Evolutionary conservation across 1,140 invertebrate genomes (phyloP), one percentile per base, ranked within the genome.

Genomic region (Drosophila nigromelanica): DNA sequence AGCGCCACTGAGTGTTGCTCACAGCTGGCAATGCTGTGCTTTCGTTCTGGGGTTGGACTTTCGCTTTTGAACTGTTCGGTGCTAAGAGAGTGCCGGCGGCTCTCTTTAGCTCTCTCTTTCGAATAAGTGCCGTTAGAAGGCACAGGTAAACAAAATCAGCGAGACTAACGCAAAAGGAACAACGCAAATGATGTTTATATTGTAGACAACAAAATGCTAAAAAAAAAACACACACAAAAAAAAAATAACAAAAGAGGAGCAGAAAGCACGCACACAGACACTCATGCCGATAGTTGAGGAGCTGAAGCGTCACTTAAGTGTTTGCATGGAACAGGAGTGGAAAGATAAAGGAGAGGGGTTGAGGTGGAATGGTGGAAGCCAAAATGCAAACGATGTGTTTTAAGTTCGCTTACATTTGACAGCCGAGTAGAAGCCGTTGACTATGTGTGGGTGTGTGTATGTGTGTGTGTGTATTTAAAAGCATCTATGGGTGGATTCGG

Each of bases 381-480:
- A 73, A 87, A 87, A 87, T 87, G 82, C 82, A 87, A 89, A 87
- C 82, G 82, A 87, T 78, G 82, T 87, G 82, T 87, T 87, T 87
- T 87, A 87, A 87, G 83, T 87, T 89, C 82, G 83, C 83, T 87
- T 89, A 87, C 82, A 87, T 81, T 86, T 87, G 82, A 79, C 78
- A 81, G 56, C 83, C 63, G 68, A 81, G 78, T 68, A 78, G 74
- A 76, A 76, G 70, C 69, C 60, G 60, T 82, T 63, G 78, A 78
- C 82, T 66, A 51, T 60, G 43, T 59, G 18, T 51, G 59, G n/a
- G n/a, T 58, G 78, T 64, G 67, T 61, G 58, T 71, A 37, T 62
- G 35, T 62, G 39, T 61, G 33, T 61, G 43, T 56, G 79, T 68
- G 71, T 81, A 59, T 85, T 85, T 85, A 85, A 83, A 83, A 83